Base-by-base conservation (phyloP, 2,888 invertebrate genomes). In the Scaptomyza tumidula region DNA sequence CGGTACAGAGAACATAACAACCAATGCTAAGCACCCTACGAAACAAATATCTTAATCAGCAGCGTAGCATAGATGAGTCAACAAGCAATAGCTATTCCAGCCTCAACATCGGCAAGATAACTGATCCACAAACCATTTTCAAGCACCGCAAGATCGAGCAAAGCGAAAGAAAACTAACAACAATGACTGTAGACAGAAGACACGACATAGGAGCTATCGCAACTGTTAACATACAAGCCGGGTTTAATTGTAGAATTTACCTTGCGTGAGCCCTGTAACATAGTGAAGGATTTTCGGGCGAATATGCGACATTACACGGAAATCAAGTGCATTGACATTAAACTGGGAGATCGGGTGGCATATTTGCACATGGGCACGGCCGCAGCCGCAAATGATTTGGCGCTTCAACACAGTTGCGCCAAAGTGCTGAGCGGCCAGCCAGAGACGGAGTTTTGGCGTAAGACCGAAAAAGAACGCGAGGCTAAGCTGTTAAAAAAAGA, bases 291-390 rank as follows among this genome's bases (percentile, higher is more conserved):
- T 57, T 94, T 96, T 7, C 96, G 96, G 92, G 94, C 95, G 82
- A 93, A 95, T 83, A 92, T 95, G 69, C 94, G 93, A 75, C 93
- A 93, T 58, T 94, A 95, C 71, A 90, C 93, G 14, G 94, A 94
- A 33, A 94, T 96, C 0, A 94, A 95, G 75, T 98, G 97, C 88
- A 95, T 98, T 0, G 98, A 98, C 87, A 94, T 96, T 0, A 94
- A 95, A 72, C 95, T 96, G 76, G 96, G 95, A 3, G 94, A 94
- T 56, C 93, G 93, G 7, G 93, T 95, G 78, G 95, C 95, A 0
- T 94, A 94, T 88, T 92, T 97, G 6, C 93, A 97, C 52, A 95
- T 97, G 45, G 93, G 93, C 65, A 91, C 93, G 0, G 86, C 93
- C 0, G 91, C 91, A 58, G 92, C 93, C 49, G 94, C 94, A 2